phyloP scores from a whole-genome alignment of 2,888 invertebrate genomes.

The Crepidodera aurea region DNA sequence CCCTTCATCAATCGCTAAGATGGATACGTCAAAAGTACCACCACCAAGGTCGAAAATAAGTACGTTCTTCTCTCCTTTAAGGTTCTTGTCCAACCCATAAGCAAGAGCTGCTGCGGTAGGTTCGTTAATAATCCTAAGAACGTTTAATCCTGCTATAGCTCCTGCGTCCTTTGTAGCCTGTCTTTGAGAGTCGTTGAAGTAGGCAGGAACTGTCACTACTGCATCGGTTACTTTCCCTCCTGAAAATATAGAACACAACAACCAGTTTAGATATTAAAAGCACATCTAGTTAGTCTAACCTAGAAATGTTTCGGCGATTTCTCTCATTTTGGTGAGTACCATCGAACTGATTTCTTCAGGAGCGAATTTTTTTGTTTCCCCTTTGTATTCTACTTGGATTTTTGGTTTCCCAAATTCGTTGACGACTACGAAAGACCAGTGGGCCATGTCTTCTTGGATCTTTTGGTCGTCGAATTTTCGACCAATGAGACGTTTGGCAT shows the following conservation, averaged over 20 bases:
- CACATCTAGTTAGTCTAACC: slow-evolving; percentile 63
- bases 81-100: slow-evolving; percentile 81
- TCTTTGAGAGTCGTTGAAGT: slow-evolving; percentile 83
- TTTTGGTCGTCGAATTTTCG: slow-evolving; percentile 79
- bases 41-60: slow-evolving; percentile 83
- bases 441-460: slow-evolving; percentile 82
- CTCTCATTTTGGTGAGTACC: slow-evolving; percentile 86
- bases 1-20: slow-evolving; percentile 88
- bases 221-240: slow-evolving; percentile 72
- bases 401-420: slow-evolving; percentile 76
- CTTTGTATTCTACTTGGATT: slow-evolving; percentile 77
- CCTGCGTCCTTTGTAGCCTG: slow-evolving; percentile 93
- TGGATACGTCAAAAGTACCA: slow-evolving; percentile 93
- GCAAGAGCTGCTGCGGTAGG: slow-evolving; percentile 89
- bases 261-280: background rate
- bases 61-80: slow-evolving; percentile 77
- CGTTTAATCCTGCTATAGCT: slow-evolving; percentile 83
- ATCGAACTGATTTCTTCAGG: slow-evolving; percentile 88
- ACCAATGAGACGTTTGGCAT: slow-evolving; percentile 86
- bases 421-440: slow-evolving; percentile 82
- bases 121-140: slow-evolving; percentile 89
- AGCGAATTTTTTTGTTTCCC: slow-evolving; percentile 77
- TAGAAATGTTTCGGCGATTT: slow-evolving; percentile 78
- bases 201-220: slow-evolving; percentile 85
- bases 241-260: background rate